Evolutionary conservation across 1,140 invertebrate genomes (phyloP).

Genomic region (Anthonomus grandis): DNA sequence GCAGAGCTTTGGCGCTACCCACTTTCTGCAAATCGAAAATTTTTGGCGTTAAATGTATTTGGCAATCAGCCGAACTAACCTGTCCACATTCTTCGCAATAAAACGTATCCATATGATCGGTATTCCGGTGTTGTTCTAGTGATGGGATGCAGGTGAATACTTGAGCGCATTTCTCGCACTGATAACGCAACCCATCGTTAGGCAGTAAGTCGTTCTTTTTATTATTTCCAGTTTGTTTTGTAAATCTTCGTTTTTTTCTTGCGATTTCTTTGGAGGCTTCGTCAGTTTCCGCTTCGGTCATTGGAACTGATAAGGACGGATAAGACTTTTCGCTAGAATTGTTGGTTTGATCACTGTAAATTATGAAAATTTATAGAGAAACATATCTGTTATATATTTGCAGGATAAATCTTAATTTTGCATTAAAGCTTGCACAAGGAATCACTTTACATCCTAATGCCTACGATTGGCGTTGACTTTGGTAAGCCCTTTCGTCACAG

Average conservation of each 20-base stretch:
- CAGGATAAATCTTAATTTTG: no score
- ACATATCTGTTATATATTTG: no score
- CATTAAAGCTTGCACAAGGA: no score
- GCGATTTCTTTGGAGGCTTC: no score
- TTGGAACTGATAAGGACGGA: no score
- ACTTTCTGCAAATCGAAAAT: constrained; percentile 48
- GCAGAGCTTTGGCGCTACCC: constrained; percentile 48
- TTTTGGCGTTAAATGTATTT: not conserved
- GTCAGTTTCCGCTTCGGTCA: no score
- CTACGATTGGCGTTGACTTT: no score
- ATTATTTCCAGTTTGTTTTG: not conserved
- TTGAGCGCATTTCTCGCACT: constrained; percentile 45
- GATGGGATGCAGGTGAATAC: constrained; percentile 39
- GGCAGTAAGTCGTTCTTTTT: constrained; percentile 9
- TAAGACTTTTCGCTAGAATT: no score
- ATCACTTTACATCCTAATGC: no score
- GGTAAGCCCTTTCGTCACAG: no score
- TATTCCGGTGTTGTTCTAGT: constrained; percentile 43
- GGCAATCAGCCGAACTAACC: constrained; percentile 36
- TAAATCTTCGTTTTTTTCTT: constrained; percentile 3
- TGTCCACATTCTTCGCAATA: constrained; percentile 54
- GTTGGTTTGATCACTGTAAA: no score
- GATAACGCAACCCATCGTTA: constrained; percentile 41
- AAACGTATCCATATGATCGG: constrained; percentile 49
- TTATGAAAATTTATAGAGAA: no score